A percentile compares a stretch with the other conserved stretches of the same genome.
These are phyloP conservation scores for Salarias fasciatus DNA, from an alignment of 2,797 vertebrate genomes.

Conservation along the genomic window DNA sequence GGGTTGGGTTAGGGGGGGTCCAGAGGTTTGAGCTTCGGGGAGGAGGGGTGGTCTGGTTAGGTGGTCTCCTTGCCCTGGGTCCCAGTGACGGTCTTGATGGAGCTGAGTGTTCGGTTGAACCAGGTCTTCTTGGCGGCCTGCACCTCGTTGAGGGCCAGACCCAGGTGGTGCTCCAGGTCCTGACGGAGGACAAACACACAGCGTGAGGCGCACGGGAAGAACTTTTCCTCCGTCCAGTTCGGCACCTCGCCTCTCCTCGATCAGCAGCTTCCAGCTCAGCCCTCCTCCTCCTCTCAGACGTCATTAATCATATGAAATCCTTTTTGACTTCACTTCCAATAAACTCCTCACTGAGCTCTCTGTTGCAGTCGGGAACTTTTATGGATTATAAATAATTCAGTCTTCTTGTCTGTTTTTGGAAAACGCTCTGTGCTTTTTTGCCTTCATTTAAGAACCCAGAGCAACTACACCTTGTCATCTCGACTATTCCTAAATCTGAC, in stretches of 20 bases:
- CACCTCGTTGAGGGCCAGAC: constrained; percentile 94
- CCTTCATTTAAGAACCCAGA: no score
- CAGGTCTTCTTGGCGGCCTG: constrained; percentile 99
- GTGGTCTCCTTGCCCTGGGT: constrained; percentile 98
- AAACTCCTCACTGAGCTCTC: not conserved
- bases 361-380: not conserved
- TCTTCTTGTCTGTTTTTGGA: not conserved
- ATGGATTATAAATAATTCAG: not conserved
- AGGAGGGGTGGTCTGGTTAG: constrained; percentile 72
- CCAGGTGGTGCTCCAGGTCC: constrained; percentile 98
- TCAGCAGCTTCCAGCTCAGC: no score
- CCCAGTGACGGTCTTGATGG: constrained; percentile 98
- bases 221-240: not conserved
- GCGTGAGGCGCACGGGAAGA: not conserved
- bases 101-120: constrained; percentile 98
- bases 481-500: no score
- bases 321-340: not conserved
- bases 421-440: no score
- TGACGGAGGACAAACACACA: constrained; percentile 52
- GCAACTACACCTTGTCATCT: no score
- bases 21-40: not conserved
- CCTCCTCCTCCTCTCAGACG: no score
- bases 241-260: no score
- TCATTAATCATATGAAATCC: no score
- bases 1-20: not conserved